phyloP scores from a whole-genome alignment of 2,888 invertebrate genomes.

The Nebria salina region DNA sequence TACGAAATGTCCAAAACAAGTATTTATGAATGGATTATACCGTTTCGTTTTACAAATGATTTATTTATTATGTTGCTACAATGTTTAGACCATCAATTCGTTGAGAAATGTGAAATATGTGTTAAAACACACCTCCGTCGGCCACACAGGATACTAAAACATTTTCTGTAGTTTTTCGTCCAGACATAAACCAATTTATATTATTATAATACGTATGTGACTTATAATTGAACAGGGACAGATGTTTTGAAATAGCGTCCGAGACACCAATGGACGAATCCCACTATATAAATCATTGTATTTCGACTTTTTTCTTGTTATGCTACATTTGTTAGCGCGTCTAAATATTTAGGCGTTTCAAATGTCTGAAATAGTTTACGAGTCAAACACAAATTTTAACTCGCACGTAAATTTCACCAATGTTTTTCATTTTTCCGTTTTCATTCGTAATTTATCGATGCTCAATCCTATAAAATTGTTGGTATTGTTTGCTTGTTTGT shows the following conservation, averaged over 20 bases:
- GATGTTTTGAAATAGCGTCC: slow-evolving; percentile 35
- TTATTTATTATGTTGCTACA: neutral
- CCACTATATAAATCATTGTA: slow-evolving; percentile 38
- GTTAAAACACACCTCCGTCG: slow-evolving; percentile 6
- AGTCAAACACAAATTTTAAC: neutral
- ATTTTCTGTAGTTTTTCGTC: slow-evolving; percentile 24
- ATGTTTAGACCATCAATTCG: neutral
- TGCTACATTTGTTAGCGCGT: slow-evolving; percentile 24
- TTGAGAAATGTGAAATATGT: slow-evolving; percentile 2
- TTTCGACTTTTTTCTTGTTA: slow-evolving; percentile 27
- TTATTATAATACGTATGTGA: slow-evolving; percentile 25
- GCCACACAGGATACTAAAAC: slow-evolving; percentile 31
- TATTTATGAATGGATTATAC: neutral
- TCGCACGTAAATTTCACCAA: neutral
- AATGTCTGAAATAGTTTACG: neutral
- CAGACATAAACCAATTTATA: slow-evolving; percentile 40
- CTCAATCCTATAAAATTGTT: neutral
- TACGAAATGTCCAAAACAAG: neutral
- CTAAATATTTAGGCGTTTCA: slow-evolving; percentile 27
- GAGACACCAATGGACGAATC: slow-evolving; percentile 17
- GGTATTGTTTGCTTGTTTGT: neutral
- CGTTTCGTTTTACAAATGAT: neutral
- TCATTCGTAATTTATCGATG: neutral
- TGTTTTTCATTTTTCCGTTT: neutral
- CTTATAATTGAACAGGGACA: slow-evolving; percentile 39